These are phyloP conservation scores for Tetramorium bicarinatum DNA, from an alignment of 2,888 invertebrate species.

Conservation along the genomic window DNA sequence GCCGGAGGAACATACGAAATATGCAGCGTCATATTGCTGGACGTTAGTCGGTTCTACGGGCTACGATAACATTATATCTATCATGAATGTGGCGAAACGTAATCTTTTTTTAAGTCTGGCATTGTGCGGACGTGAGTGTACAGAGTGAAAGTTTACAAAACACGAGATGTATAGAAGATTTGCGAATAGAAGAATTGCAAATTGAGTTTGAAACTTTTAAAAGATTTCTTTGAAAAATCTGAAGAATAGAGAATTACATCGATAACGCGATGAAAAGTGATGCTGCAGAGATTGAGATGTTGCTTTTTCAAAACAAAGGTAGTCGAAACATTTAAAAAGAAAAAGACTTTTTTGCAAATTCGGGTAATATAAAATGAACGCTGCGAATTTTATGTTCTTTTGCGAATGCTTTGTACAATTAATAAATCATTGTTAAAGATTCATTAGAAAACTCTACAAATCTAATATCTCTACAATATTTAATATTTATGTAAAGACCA, in stretches of 20 bases:
- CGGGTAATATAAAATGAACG: background rate
- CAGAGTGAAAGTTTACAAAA: background rate
- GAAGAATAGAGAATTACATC: background rate
- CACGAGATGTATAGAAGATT: background rate
- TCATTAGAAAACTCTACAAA: background rate
- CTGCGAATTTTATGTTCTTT: too few relatives aligned
- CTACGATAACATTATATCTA: background rate
- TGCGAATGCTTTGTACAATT: background rate
- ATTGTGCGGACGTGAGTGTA: background rate
- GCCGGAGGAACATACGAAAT: background rate
- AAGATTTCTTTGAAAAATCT: background rate
- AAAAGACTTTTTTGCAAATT: background rate
- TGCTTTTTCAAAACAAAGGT: background rate
- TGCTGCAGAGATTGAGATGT: background rate
- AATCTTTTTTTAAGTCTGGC: background rate
- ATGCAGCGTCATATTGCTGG: constrained; percentile 4
- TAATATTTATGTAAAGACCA: background rate
- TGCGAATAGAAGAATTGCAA: background rate
- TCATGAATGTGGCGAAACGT: background rate
- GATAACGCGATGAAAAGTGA: background rate
- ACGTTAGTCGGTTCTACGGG: background rate
- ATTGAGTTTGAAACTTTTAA: background rate
- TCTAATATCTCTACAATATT: constrained; percentile 7
- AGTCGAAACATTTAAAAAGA: background rate
- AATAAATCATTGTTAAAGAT: background rate